Evolutionary conservation across 2,888 invertebrate genomes (phyloP), one percentile per base, ranked within the genome.

Genomic region (Acrobasis repandana): DNA sequence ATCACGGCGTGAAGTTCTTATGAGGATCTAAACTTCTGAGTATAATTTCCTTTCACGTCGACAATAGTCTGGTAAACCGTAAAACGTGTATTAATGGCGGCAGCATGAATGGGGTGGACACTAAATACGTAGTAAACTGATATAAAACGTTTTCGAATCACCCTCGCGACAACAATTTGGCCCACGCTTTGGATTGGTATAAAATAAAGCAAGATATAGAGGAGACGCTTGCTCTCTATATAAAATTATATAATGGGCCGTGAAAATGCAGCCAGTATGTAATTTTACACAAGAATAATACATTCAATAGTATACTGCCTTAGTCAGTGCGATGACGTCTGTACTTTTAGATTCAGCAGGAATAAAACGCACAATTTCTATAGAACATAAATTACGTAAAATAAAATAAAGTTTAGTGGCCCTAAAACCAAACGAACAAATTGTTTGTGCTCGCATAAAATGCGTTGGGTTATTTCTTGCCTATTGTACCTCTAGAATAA

Each of bases 61-160:
- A 73, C 76, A 75, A 78, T 74, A 71, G 77, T 71, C 71, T 73
- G 75, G 74, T 74, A 78, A 76, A 79, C 77, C 80, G 80, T 85
- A 82, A 86, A 83, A 77, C 77, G 81, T 77, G 76, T 79, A 72
- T 79, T 73, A 77, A 80, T 79, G 79, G 75, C 67, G 76, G 74
- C 76, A 73, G 66, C 74, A 67, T 85, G 83, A 86, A 88, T 86
- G 77, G 80, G 75, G 72, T 65, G 70, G 70, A 70, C 69, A 70
- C 76, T 79, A 79, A 87, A 86, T 86, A 82, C 74, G 77, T 79
- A 80, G 81, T 87, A 86, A 89, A 89, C 84, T 85, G 88, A 88
- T 84, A 88, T 88, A 87, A 88, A 90, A 74, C 82, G 84, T 77
- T 86, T 82, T 81, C 74, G 79, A 81, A 86, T 82, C 80, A 82